Evolutionary conservation across 1,140 invertebrate species (phyloP), one percentile per base, ranked within the genome.

Genomic region (Aleiodes sp.): DNA sequence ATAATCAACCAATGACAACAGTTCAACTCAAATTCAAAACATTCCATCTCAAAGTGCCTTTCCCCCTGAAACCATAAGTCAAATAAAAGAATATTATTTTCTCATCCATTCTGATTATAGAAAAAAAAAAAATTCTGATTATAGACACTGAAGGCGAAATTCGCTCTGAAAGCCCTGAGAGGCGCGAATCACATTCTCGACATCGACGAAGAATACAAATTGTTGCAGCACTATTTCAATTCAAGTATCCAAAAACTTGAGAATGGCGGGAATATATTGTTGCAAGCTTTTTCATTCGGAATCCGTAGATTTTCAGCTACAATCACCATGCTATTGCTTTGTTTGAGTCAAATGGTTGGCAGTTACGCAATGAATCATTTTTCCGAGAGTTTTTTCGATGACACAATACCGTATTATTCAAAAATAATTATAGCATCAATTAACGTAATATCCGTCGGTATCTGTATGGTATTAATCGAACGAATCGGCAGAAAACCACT

Each of bases 331-430:
- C 21, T 72, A 12, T 21, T 74, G 2, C 59, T 76, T n/a, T 72
- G 71, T 29, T 39, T 68, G 1, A 73, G 65, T 9, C 76, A 77
- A 59, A 70, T 75, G 65, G 29, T 74, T 1, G 74, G 74, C n/a
- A n/a, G 61, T 2, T 67, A 56, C n/a, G 74, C 68, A 6, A 68
- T 74, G 59, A 62, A 52, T 24, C 39, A 68, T 35, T 75, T 72
- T 62, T 57, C 56, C 2, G 41, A 62, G 19, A 29, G 37, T 3
- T 62, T 70, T 2, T n/a, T 74, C 0, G 31, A 68, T 9, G 14
- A 9, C 6, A 12, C 65, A 1, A 2, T 65, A 2, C 70, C 70
- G 9, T n/a, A 31, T 24, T 70, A 60, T 6, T 59, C 64, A 2
- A 41, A 59, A 3, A 37, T 70, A 0, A n/a, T 74, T 8, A 10